Evolutionary conservation across 2,888 invertebrate genomes (phyloP), one percentile per base, ranked within the genome.

Genomic region (Idaea aversata): DNA sequence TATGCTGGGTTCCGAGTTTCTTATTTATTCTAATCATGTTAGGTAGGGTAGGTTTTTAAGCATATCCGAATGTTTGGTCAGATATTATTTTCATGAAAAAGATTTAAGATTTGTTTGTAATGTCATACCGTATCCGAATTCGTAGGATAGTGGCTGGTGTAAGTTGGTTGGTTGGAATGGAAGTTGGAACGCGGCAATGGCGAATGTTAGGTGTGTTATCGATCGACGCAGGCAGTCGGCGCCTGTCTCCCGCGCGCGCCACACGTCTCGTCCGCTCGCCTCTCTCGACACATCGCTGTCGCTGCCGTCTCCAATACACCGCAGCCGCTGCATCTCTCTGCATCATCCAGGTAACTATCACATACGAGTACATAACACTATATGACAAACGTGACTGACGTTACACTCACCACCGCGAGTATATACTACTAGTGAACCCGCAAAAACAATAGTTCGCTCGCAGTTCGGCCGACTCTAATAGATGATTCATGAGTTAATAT

Each of bases 141-240:
- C 61, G 16, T n/a, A 59, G 65, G 67, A 74, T 25, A 25, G 25
- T 25, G 25, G 25, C 72, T 70, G 72, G 78, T 81, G 84, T 79
- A 82, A 88, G 25, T 25, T 25, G 25, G 25, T 72, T 70, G 72
- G 77, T 81, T 83, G 78, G 82, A 87, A 88, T 87, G 88, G 83
- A 86, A 86, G 47, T 13, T 89, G 90, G 82, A 84, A 79, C 84
- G 85, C 87, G 85, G 85, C 85, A 80, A 87, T 85, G 88, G 88
- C 84, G 73, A 79, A 76, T 65, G 71, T 70, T 47, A 47, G 47
- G 47, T 47, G 47, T 47, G 47, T 47, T 89, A 92, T 91, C 92
- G 92, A 92, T 91, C 91, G 89, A 81, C 86, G 89, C 88, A 79
- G 76, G 67, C 85, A 91, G 92, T 92, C 85, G 85, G 90, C 90